Percentiles rank a stretch among this genome's conserved stretches.
phyloP scores from a whole-genome alignment of 1,140 invertebrate species.

The Oscheius sp. region DNA sequence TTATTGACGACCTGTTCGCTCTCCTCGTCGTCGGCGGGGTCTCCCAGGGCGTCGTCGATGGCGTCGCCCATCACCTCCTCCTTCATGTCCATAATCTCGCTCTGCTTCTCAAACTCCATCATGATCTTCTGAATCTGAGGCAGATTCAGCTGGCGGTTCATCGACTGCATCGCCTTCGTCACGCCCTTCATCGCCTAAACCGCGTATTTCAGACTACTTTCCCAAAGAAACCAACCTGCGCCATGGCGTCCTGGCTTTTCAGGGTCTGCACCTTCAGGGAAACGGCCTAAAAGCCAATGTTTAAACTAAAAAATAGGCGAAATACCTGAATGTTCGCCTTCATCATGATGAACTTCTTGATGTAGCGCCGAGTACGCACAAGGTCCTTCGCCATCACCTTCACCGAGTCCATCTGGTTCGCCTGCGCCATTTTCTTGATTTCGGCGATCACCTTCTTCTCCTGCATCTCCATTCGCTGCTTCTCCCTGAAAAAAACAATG shows the following conservation, averaged over 20 bases:
- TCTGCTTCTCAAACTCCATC: constrained; percentile 98
- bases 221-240: constrained; percentile 67
- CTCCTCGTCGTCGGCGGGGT: constrained; percentile 96
- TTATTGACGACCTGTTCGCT: constrained; percentile 65
- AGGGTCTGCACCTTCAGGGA: constrained; percentile 96
- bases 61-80: constrained; percentile 99
- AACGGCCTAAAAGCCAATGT: constrained; percentile 72
- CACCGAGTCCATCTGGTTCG: constrained; percentile 99
- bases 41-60: constrained; percentile 98
- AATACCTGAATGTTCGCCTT: constrained; percentile 84
- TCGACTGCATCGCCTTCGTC: constrained; percentile 93
- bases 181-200: constrained; percentile 91
- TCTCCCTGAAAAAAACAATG: constrained; percentile 17
- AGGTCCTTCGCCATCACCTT: constrained; percentile 99
- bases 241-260: constrained; percentile 97
- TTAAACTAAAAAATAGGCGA: not conserved
- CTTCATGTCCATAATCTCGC: constrained; percentile 99
- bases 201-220: constrained; percentile 8
- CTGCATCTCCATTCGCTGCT: constrained; percentile 87
- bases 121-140: constrained; percentile 99
- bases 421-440: constrained; percentile 98
- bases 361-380: constrained; percentile 86
- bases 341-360: constrained; percentile 99
- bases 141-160: constrained; percentile 93
- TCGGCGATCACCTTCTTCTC: constrained; percentile 97